These are phyloP conservation scores for Sternotherus odoratus DNA, from an alignment of 2,797 vertebrate species.

Conservation along the genomic window DNA sequence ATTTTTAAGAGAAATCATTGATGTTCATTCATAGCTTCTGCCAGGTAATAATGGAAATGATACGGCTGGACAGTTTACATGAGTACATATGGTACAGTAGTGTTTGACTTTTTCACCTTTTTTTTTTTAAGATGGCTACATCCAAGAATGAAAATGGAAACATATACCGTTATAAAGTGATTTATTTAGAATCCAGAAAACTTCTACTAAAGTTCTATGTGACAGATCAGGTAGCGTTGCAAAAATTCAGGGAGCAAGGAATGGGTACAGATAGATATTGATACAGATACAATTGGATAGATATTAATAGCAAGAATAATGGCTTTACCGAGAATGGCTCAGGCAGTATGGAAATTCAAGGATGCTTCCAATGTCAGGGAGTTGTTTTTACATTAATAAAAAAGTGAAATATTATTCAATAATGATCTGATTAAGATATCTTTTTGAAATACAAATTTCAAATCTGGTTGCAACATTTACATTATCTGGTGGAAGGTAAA, in stretches of 20 bases:
- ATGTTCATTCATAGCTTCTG: not conserved
- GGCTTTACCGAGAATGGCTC: not conserved
- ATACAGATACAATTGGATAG: not conserved
- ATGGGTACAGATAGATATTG: not conserved
- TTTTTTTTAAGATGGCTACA: not conserved
- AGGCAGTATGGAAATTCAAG: not conserved
- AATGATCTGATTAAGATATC: not conserved
- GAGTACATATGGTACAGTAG: not conserved
- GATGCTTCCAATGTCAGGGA: not conserved
- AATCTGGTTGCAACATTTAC: not conserved
- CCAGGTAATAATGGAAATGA: constrained; percentile 39
- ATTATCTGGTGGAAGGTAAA: constrained; percentile 1
- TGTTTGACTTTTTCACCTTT: constrained; percentile 9
- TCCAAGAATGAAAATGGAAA: constrained; percentile 26
- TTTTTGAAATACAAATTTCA: not conserved
- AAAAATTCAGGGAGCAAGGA: constrained; percentile 9
- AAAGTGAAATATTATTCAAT: not conserved
- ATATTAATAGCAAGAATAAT: not conserved
- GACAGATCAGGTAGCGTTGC: not conserved
- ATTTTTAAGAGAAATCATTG: constrained; percentile 46
- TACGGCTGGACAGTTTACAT: not conserved
- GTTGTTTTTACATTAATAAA: not conserved
- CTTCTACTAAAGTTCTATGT: not conserved
- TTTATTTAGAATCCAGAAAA: not conserved
- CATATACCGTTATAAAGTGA: not conserved